These are phyloP conservation scores for Amphiprion ocellaris DNA, from an alignment of 2,113 vertebrate species.

Conservation along the genomic window DNA sequence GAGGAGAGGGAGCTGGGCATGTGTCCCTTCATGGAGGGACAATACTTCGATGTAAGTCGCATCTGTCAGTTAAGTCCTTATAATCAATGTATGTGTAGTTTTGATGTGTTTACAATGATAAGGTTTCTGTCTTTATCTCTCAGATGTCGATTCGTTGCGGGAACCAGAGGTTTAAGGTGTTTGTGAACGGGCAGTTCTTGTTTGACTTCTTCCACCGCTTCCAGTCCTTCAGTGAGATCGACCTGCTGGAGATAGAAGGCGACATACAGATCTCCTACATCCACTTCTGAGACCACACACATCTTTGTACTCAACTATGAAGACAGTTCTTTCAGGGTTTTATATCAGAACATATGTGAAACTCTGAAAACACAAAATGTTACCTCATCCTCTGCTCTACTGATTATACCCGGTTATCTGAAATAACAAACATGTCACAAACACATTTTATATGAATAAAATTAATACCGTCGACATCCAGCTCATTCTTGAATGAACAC, in stretches of 20 bases:
- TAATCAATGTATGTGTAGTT: too few species aligned
- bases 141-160: conserved; percentile 89
- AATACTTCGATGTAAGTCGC: conserved; percentile 89
- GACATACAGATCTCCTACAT: conserved; percentile 88
- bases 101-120: too few species aligned
- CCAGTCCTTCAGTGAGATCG: conserved; percentile 77
- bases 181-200: conserved; percentile 86
- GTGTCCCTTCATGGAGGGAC: conserved; percentile 86
- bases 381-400: conserved; percentile 13
- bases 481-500: conserved; percentile 29
- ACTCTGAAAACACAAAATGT: background rate
- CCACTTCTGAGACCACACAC: conserved; percentile 77
- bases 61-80: background rate
- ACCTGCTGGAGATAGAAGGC: conserved; percentile 84
- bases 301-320: background rate
- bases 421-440: conserved; percentile 8
- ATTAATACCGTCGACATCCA: background rate
- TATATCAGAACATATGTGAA: background rate
- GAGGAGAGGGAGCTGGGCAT: conserved; percentile 80
- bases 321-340: background rate
- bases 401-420: background rate
- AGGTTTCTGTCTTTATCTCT: background rate
- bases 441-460: background rate
- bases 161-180: conserved; percentile 85
- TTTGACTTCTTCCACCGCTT: conserved; percentile 85